These are phyloP conservation scores for Papilio machaon DNA, from an alignment of 1,140 invertebrate genomes.

Conservation along the genomic window DNA sequence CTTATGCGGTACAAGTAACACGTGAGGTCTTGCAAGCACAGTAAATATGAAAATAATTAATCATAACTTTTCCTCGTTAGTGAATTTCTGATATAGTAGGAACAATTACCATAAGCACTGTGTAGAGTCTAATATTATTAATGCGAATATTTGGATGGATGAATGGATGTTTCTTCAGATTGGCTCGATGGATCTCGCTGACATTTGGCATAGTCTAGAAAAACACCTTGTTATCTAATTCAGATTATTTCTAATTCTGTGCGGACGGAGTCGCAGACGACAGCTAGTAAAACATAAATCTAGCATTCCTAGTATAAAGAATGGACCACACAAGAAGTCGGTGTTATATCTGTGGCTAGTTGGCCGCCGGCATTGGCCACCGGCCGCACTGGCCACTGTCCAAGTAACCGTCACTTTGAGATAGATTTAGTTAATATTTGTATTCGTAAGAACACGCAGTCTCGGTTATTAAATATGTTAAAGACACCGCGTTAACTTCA, in stretches of 20 bases:
- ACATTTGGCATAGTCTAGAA: no score
- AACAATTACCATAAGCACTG: no score
- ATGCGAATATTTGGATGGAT: no score
- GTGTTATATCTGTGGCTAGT: slow-evolving; percentile 36
- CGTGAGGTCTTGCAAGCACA: background rate
- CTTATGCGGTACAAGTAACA: no score
- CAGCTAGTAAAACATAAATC: slow-evolving; percentile 1
- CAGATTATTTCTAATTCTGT: no score
- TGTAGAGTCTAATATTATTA: no score
- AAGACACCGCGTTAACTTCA: background rate
- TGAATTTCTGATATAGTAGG: no score
- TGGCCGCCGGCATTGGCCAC: slow-evolving; percentile 3
- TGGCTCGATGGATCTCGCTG: no score
- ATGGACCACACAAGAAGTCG: slow-evolving; percentile 50
- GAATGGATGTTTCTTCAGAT: no score
- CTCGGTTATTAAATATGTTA: background rate
- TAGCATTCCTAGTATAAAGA: slow-evolving; percentile 31
- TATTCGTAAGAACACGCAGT: slow-evolving; percentile 18
- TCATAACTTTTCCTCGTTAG: no score
- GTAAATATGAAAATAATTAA: background rate
- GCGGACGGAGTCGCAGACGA: no score
- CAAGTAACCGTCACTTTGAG: slow-evolving; percentile 10
- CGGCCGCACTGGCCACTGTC: background rate
- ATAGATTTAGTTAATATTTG: slow-evolving; percentile 28
- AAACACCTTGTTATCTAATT: no score